Conservation (phyloP, 2,113 vertebrate genomes). For the Beaufortia kweichowensis region DNA sequence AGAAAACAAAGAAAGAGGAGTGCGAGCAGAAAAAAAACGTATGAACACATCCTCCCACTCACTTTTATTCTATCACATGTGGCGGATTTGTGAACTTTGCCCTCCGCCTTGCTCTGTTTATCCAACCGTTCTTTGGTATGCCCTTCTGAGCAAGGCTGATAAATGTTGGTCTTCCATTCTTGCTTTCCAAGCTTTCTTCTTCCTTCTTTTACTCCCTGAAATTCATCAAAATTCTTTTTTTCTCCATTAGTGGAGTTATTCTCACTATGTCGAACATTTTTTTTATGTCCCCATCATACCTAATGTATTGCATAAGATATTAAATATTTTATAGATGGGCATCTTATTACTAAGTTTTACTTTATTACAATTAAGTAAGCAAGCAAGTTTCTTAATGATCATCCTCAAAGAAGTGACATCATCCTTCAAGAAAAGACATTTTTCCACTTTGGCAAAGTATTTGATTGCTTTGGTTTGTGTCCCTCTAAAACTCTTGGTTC, state of each 20-base stretch:
- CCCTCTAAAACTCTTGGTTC: too few relatives aligned
- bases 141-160: conserved; percentile 41
- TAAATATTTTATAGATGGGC: neutral
- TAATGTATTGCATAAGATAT: neutral
- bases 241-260: neutral
- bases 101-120: conserved; percentile 19
- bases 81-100: conserved; percentile 16
- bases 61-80: neutral
- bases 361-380: neutral
- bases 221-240: neutral
- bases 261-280: neutral
- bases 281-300: neutral
- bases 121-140: conserved; percentile 1
- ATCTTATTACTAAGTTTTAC: too few relatives aligned
- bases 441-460: too few relatives aligned
- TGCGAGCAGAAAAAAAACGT: conserved; percentile 7
- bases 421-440: too few relatives aligned
- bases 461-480: too few relatives aligned
- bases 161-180: conserved; percentile 41
- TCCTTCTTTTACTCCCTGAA: conserved; percentile 42
- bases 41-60: conserved; percentile 7
- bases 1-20: conserved; percentile 5
- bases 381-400: too few relatives aligned
- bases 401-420: too few relatives aligned
- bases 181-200: conserved; percentile 37